Evolutionary conservation across 2,888 invertebrate genomes (phyloP).

Genomic region (Adelognathus sp.): DNA sequence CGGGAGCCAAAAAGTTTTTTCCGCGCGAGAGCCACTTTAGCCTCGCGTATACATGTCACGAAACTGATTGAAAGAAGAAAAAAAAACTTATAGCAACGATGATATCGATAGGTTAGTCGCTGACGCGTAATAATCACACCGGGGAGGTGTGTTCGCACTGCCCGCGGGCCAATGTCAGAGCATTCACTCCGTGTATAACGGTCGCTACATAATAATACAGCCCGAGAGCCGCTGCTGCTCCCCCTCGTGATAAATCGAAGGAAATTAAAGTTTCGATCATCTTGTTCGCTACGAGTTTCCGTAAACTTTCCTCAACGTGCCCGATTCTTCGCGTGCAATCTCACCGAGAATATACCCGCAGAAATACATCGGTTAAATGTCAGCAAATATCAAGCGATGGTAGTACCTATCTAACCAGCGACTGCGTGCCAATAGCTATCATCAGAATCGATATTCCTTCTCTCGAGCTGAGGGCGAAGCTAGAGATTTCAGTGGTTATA

Average conservation of each 20-base stretch:
- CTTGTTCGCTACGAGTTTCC: constrained; percentile 38
- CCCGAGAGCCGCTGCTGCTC: not conserved
- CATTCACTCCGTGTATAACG: constrained; percentile 52
- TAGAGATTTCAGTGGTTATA: constrained; percentile 24
- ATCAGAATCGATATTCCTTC: constrained; percentile 58
- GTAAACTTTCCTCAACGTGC: constrained; percentile 33
- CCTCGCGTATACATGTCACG: too few species aligned
- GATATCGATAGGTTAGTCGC: too few species aligned
- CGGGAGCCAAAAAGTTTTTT: too few species aligned
- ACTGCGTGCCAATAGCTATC: constrained; percentile 58
- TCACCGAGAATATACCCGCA: constrained; percentile 22
- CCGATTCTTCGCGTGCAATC: constrained; percentile 32
- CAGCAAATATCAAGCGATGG: constrained; percentile 53
- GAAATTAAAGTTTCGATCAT: constrained; percentile 23
- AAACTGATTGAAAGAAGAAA: too few species aligned
- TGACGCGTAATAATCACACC: constrained; percentile 37
- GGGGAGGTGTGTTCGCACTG: constrained; percentile 50
- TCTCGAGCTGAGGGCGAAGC: not conserved
- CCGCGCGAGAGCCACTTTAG: too few species aligned
- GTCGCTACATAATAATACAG: constrained; percentile 45
- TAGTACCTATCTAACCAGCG: too few species aligned
- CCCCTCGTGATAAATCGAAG: constrained; percentile 39
- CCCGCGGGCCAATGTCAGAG: constrained; percentile 51
- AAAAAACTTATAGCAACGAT: too few species aligned
- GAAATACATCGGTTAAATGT: constrained; percentile 49